A percentile compares a stretch with the other conserved stretches of the same genome.
Conservation (phyloP, 2,797 vertebrate genomes). For the Yasuhikotakia modesta region DNA sequence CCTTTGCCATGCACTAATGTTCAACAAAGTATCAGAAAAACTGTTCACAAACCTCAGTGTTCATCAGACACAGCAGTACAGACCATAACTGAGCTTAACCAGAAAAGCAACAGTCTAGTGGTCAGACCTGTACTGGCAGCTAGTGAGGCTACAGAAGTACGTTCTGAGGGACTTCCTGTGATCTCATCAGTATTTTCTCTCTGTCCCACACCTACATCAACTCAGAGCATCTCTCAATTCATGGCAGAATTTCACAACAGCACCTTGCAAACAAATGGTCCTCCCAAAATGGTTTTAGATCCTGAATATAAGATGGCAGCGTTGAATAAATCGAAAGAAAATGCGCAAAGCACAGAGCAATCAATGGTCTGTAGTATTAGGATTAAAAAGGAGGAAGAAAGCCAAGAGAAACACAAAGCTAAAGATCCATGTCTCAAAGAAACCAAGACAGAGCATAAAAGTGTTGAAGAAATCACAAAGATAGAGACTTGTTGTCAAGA, state of each 20-base stretch:
- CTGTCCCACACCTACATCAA: slow-evolving; percentile 67
- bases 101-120: slow-evolving; percentile 26
- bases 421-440: slow-evolving; percentile 36
- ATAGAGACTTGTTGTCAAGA: neutral
- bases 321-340: slow-evolving; percentile 19
- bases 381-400: slow-evolving; percentile 48
- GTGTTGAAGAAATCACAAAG: slow-evolving; percentile 7
- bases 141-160: slow-evolving; percentile 32
- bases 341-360: neutral
- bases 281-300: slow-evolving; percentile 10
- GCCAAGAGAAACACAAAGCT: slow-evolving; percentile 1
- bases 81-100: slow-evolving; percentile 30
- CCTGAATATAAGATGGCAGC: neutral
- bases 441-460: slow-evolving; percentile 46
- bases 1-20: slow-evolving; percentile 45
- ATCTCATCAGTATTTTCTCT: slow-evolving; percentile 96
- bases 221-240: slow-evolving; percentile 68
- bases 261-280: neutral
- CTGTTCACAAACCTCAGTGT: slow-evolving; percentile 9
- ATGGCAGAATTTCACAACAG: slow-evolving; percentile 36
- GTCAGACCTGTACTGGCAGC: slow-evolving; percentile 52
- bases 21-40: slow-evolving; percentile 5
- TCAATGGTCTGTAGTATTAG: neutral
- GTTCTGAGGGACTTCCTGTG: slow-evolving; percentile 80
- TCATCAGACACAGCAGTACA: neutral